These are phyloP conservation scores for Apotomis turbidana DNA, from an alignment of 2,888 invertebrate species.

Conservation along the genomic window DNA sequence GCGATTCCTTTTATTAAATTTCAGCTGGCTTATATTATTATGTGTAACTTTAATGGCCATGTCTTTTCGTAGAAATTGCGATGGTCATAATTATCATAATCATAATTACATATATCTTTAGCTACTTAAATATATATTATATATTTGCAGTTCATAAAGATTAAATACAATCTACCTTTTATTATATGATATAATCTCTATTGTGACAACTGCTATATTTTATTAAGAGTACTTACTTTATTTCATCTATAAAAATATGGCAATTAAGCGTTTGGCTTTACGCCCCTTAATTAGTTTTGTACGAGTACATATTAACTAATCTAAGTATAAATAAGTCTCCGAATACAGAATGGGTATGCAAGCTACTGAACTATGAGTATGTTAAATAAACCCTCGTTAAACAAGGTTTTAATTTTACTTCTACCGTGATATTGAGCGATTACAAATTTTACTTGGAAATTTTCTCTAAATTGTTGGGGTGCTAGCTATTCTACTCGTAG, in stretches of 20 bases:
- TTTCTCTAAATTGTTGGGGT: no score
- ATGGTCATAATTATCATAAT: not conserved
- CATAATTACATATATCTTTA: not conserved
- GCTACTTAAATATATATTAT: not conserved
- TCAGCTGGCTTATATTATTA: no score
- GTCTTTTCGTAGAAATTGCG: no score
- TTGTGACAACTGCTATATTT: conserved; percentile 27
- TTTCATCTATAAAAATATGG: conserved; percentile 62
- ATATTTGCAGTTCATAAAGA: not conserved
- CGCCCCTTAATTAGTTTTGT: conserved; percentile 57
- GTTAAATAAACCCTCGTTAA: not conserved
- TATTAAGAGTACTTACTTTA: conserved; percentile 31
- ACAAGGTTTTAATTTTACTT: no score
- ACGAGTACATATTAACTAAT: conserved; percentile 52
- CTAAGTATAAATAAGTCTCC: conserved; percentile 49
- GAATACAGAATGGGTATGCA: conserved; percentile 12
- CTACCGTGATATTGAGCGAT: no score
- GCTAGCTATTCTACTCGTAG: no score
- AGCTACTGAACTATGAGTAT: conserved; percentile 15
- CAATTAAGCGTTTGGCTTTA: conserved; percentile 62
- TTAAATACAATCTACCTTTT: conserved; percentile 3
- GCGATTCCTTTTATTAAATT: no score
- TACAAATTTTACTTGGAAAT: no score
- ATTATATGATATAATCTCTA: not conserved
- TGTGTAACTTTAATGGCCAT: no score